Percentiles rank a stretch among this genome's conserved stretches.
Conservation (phyloP, 2,888 invertebrate genomes). For the Hymenopus coronatus region DNA sequence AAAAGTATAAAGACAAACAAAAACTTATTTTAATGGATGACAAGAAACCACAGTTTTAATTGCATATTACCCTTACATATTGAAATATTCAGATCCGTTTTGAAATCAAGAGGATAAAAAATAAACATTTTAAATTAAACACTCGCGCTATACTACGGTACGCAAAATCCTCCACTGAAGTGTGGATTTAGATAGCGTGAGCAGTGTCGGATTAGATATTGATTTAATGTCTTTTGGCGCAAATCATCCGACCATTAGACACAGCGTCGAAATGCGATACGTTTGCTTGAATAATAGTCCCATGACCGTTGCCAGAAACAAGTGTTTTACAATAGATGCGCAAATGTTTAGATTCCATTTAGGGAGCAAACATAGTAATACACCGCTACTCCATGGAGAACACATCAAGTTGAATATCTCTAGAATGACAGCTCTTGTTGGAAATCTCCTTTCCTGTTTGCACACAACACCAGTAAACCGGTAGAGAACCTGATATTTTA, state of each 20-base stretch:
- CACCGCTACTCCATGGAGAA: not conserved
- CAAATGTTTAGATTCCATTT: not conserved
- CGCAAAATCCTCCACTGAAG: no score
- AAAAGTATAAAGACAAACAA: no score
- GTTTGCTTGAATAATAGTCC: not conserved
- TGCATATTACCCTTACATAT: no score
- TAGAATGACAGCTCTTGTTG: not conserved
- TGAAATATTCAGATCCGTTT: no score
- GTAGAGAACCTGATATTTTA: not conserved
- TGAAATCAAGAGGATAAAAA: no score
- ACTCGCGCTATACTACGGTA: no score
- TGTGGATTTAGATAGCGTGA: not conserved
- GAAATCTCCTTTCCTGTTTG: no score
- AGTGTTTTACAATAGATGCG: not conserved
- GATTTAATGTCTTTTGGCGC: not conserved
- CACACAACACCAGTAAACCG: no score
- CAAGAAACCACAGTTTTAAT: no score
- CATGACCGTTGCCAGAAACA: not conserved
- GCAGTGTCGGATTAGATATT: not conserved
- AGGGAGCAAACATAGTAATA: not conserved
- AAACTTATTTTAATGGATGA: no score
- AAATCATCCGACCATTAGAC: not conserved
- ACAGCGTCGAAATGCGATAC: not conserved
- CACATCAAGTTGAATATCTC: not conserved
- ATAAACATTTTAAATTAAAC: no score